These are phyloP conservation scores for Lethocerus indicus DNA, from an alignment of 1,140 invertebrate genomes.

Conservation along the genomic window DNA sequence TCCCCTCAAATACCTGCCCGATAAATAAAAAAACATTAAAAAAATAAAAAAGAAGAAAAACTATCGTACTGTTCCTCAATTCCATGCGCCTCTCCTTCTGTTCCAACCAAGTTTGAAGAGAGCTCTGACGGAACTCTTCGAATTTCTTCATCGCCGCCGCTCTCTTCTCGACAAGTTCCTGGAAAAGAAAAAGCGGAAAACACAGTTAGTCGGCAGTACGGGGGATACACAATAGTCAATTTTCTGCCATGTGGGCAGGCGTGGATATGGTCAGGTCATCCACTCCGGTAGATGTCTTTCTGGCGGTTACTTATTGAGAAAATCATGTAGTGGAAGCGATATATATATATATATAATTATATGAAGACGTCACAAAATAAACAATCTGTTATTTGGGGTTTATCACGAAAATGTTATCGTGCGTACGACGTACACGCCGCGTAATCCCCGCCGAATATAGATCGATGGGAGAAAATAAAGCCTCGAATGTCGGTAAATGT, in stretches of 20 bases:
- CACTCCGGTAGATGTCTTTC: too few relatives aligned
- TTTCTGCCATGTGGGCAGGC: too few relatives aligned
- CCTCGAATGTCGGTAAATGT: too few relatives aligned
- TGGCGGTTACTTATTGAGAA: too few relatives aligned
- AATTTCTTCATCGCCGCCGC: constrained; percentile 77
- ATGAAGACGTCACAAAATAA: neutral
- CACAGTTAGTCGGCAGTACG: too few relatives aligned
- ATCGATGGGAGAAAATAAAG: too few relatives aligned
- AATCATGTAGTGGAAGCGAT: neutral
- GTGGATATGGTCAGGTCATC: too few relatives aligned
- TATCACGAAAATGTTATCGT: neutral
- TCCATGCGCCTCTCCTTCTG: constrained; percentile 64
- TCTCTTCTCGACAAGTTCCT: constrained; percentile 88
- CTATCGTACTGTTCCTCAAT: constrained; percentile 66
- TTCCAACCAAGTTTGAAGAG: constrained; percentile 52
- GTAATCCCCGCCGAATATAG: too few relatives aligned
- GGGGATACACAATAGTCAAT: neutral
- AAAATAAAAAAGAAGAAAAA: constrained; percentile 1
- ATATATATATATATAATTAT: neutral
- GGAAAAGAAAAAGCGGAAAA: too few relatives aligned
- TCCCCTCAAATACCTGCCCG: neutral
- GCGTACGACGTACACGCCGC: too few relatives aligned
- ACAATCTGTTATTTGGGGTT: too few relatives aligned
- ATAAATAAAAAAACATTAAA: neutral
- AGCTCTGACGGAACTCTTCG: constrained; percentile 57